phyloP scores from a whole-genome alignment of 1,140 invertebrate species.

The Pollicipes pollicipes region DNA sequence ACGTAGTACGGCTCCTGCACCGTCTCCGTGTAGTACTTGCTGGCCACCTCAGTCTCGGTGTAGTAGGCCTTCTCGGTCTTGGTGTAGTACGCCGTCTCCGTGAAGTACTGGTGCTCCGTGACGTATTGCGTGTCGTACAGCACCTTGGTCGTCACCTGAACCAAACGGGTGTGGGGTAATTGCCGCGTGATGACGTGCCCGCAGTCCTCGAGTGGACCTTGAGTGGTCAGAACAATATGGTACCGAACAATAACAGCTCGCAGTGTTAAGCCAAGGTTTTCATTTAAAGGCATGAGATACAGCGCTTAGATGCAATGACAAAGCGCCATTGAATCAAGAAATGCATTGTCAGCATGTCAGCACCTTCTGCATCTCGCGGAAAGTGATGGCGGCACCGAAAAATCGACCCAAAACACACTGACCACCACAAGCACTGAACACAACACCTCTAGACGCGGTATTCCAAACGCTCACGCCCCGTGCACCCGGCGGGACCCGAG shows the following conservation, averaged over 20 bases:
- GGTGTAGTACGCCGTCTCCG: slow-evolving; percentile 16
- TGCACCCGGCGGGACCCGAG: too few species aligned
- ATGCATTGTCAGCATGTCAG: too few species aligned
- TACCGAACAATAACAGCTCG: too few species aligned
- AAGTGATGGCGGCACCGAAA: too few species aligned
- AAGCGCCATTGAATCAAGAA: too few species aligned
- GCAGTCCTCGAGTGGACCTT: too few species aligned
- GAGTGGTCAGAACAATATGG: too few species aligned
- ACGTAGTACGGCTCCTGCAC: slow-evolving; percentile 12
- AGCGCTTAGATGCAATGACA: too few species aligned
- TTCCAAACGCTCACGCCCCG: not conserved
- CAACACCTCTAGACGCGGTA: not conserved
- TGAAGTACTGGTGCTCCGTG: slow-evolving; percentile 13
- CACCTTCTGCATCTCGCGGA: too few species aligned
- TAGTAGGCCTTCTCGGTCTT: slow-evolving; percentile 4
- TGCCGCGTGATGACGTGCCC: not conserved
- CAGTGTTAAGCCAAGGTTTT: too few species aligned
- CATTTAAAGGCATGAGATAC: too few species aligned
- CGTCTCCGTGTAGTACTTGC: slow-evolving; percentile 12
- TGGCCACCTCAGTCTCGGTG: slow-evolving; percentile 7
- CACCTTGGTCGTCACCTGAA: slow-evolving; percentile 9
- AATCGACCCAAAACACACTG: not conserved
- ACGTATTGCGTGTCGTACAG: slow-evolving; percentile 16
- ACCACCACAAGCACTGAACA: not conserved
- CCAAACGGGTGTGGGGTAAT: not conserved